Evolutionary conservation across 1,140 invertebrate species (phyloP), one percentile per base, ranked within the genome.

Genomic region (Platorchestia sp.): DNA sequence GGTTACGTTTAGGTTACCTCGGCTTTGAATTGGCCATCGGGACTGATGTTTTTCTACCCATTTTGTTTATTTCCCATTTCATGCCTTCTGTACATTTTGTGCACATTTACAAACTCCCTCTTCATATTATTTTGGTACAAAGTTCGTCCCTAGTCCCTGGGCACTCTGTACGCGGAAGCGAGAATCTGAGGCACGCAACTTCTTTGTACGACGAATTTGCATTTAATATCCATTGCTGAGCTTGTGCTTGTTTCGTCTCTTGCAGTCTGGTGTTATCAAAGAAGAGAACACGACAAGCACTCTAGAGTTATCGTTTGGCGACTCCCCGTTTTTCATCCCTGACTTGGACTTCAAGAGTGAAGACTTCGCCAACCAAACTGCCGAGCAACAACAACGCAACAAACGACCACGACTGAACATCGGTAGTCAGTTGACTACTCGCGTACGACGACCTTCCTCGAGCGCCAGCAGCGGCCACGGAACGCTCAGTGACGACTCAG

Each of bases 391-490:
- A 14, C 87, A 89, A 36, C n/a, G 41, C 36, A 42, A 36, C 87
- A 89, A 89, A 42, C 87, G 87, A 89, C n/a, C 41, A 16, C 87
- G 87, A 42, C 43, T 89, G 87, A 42, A 16, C 87, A 41, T 14
- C 41, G 36, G 27, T 75, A 75, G 27, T 14, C 87, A 89, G 14
- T 89, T 44, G 41, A 89, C 41, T 42, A 89, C 91, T 93, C 91
- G 91, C 43, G 40, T 47, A 42, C 91, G 91, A 47, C 91, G 91
- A n/a, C 91, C 91, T 45, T 93, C 91, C 6, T 93, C 91, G 19
- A 45, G 43, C 16, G 91, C 91, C 44, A 93, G 91, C n/a, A 93
- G 91, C 91, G 91, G 91, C 16, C 91, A 93, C 91, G 91, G 91
- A 40, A 93, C 91, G 6, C 45, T 93, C 41, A 93, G 91, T 93